Conservation (phyloP, 2,888 invertebrate species). For the Patella pellucida region DNA sequence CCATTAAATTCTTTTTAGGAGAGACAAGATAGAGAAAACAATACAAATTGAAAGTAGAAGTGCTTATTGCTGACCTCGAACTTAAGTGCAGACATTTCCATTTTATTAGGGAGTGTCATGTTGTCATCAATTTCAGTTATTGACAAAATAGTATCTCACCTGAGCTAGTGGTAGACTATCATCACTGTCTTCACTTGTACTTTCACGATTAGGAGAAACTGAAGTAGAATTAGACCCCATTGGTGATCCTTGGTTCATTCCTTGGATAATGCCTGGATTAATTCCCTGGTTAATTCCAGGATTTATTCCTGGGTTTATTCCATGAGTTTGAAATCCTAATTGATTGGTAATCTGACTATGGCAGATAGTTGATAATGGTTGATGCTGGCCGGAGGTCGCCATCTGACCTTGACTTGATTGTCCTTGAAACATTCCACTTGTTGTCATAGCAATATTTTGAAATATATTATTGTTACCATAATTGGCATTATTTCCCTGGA, state of each 20-base stretch:
- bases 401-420: constrained; percentile 29
- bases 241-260: constrained; percentile 18
- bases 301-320: constrained; percentile 33
- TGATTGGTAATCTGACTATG: constrained; percentile 50
- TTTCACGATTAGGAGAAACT: constrained; percentile 77
- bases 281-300: constrained; percentile 16
- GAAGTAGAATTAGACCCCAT: constrained; percentile 48
- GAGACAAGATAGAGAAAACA: background rate
- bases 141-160: constrained; percentile 44
- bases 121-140: background rate
- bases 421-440: constrained; percentile 29
- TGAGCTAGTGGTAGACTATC: constrained; percentile 74
- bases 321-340: constrained; percentile 49
- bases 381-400: constrained; percentile 57
- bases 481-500: constrained; percentile 18
- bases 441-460: constrained; percentile 29
- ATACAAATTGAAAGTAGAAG: constrained; percentile 1
- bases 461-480: constrained; percentile 2
- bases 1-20: no score
- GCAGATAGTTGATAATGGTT: constrained; percentile 47
- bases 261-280: background rate
- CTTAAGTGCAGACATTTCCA: background rate
- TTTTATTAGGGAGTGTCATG: background rate
- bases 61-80: no score
- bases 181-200: constrained; percentile 91